Evolutionary conservation across 2,888 invertebrate species (phyloP).

Genomic region (Agrenia bidenticulata): DNA sequence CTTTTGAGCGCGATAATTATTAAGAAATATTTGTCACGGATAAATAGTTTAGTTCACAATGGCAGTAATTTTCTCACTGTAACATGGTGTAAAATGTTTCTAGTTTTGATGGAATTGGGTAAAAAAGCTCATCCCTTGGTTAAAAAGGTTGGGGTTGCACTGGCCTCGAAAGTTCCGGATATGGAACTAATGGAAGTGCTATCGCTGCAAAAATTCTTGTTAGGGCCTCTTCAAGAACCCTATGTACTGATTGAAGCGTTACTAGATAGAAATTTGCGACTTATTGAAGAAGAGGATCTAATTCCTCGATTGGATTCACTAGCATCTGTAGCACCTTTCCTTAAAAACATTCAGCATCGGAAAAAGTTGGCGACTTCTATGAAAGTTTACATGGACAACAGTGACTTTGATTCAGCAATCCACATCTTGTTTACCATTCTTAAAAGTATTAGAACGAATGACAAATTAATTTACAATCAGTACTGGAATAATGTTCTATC

Average conservation of each 20-base stretch:
- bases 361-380: slow-evolving; percentile 26
- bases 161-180: slow-evolving; percentile 23
- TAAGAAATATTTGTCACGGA: slow-evolving; percentile 19
- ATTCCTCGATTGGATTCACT: slow-evolving; percentile 38
- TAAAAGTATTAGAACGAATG: slow-evolving; percentile 26
- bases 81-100: slow-evolving; percentile 39
- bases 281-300: slow-evolving; percentile 38
- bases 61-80: slow-evolving; percentile 26
- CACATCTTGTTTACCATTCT: slow-evolving; percentile 31
- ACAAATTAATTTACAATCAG: slow-evolving; percentile 26
- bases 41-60: slow-evolving; percentile 20
- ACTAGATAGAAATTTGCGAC: slow-evolving; percentile 20
- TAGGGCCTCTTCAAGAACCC: slow-evolving; percentile 30
- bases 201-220: slow-evolving; percentile 35
- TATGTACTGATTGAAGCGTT: slow-evolving; percentile 39
- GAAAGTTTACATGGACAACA: slow-evolving; percentile 26
- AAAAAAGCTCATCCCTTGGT: slow-evolving; percentile 20
- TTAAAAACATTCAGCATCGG: slow-evolving; percentile 30
- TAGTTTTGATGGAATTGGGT: slow-evolving; percentile 22
- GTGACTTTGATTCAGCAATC: slow-evolving; percentile 26
- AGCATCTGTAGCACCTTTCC: slow-evolving; percentile 29
- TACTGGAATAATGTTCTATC: slow-evolving; percentile 41
- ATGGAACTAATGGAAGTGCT: slow-evolving; percentile 42
- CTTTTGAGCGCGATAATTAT: slow-evolving; percentile 11
- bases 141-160: slow-evolving; percentile 26